Evolutionary conservation across 2,797 vertebrate genomes (phyloP).

Genomic region (Arrhamphus sclerolepis): DNA sequence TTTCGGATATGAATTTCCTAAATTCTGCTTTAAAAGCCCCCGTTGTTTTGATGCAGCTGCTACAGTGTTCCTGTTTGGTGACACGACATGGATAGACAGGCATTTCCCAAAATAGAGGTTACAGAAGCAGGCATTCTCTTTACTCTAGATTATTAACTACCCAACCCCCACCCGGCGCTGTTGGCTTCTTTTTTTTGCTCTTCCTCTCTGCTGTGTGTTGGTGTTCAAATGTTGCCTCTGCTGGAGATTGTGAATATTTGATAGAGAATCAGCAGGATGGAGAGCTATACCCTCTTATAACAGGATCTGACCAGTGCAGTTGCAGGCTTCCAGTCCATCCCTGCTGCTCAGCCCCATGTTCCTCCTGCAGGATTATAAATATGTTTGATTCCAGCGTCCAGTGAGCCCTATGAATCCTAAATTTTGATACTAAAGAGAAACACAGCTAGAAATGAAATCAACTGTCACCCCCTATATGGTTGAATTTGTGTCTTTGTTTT

Average conservation of each 20-base stretch:
- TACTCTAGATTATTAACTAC: conserved; percentile 62
- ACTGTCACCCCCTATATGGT: too few species aligned
- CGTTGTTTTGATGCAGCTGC: conserved; percentile 19
- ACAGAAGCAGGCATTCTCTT: conserved; percentile 46
- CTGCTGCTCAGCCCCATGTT: conserved; percentile 9
- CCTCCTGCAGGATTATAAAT: conserved; percentile 13
- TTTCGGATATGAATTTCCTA: conserved; percentile 14
- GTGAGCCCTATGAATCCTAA: background rate
- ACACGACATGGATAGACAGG: conserved; percentile 11
- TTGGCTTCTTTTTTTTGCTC: conserved; percentile 28
- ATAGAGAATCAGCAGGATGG: conserved; percentile 59
- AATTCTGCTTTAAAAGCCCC: conserved; percentile 17
- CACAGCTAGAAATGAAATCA: background rate
- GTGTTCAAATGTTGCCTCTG: conserved; percentile 67
- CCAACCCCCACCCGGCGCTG: conserved; percentile 52
- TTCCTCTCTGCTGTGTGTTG: conserved; percentile 29
- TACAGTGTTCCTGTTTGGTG: conserved; percentile 10
- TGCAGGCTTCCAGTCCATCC: conserved; percentile 16
- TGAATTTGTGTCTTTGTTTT: too few species aligned
- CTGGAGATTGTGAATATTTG: conserved; percentile 75
- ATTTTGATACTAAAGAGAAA: conserved; percentile 5
- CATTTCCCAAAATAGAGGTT: conserved; percentile 58
- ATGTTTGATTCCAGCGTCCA: conserved; percentile 8
- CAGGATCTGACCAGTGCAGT: conserved; percentile 42
- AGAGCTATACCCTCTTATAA: conserved; percentile 36